phyloP scores from a whole-genome alignment of 2,888 invertebrate species.

The Strigamia crassipes region DNA sequence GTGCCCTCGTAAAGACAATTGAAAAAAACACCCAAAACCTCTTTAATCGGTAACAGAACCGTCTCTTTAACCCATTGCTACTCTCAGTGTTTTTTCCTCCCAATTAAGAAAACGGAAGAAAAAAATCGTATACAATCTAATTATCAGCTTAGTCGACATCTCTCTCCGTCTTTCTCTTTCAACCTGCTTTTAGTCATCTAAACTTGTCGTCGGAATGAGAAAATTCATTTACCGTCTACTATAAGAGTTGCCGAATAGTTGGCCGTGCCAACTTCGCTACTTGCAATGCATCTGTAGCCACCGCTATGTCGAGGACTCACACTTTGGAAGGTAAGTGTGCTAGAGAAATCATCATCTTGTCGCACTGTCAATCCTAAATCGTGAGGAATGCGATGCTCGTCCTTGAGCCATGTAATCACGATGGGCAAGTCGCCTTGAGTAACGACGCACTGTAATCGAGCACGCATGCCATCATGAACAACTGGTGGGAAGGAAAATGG shows the following conservation, averaged over 20 bases:
- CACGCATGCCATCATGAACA: slow-evolving; percentile 49
- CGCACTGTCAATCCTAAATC: slow-evolving; percentile 51
- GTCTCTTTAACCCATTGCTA: not conserved
- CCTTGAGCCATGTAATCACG: slow-evolving; percentile 57
- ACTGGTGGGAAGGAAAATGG: slow-evolving; percentile 49
- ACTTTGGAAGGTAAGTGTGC: slow-evolving; percentile 56
- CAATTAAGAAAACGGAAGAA: not conserved
- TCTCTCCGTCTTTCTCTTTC: not conserved
- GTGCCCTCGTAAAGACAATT: not conserved
- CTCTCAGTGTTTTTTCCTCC: not conserved
- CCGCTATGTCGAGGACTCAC: slow-evolving; percentile 57
- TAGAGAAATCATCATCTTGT: slow-evolving; percentile 56
- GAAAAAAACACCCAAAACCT: slow-evolving; percentile 18
- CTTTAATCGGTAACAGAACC: slow-evolving; percentile 15
- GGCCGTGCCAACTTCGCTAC: slow-evolving; percentile 49
- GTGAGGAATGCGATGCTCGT: slow-evolving; percentile 56
- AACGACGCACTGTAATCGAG: slow-evolving; percentile 50
- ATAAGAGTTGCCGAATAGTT: slow-evolving; percentile 49
- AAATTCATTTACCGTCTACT: slow-evolving; percentile 48
- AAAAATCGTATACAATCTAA: slow-evolving; percentile 16
- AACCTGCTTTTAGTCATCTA: slow-evolving; percentile 8
- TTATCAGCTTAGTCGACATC: slow-evolving; percentile 20
- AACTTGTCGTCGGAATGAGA: not conserved
- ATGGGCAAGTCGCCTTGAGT: slow-evolving; percentile 57
- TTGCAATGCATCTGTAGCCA: slow-evolving; percentile 57